phyloP scores from a whole-genome alignment of 2,113 vertebrate species.

The Petaurus breviceps region DNA sequence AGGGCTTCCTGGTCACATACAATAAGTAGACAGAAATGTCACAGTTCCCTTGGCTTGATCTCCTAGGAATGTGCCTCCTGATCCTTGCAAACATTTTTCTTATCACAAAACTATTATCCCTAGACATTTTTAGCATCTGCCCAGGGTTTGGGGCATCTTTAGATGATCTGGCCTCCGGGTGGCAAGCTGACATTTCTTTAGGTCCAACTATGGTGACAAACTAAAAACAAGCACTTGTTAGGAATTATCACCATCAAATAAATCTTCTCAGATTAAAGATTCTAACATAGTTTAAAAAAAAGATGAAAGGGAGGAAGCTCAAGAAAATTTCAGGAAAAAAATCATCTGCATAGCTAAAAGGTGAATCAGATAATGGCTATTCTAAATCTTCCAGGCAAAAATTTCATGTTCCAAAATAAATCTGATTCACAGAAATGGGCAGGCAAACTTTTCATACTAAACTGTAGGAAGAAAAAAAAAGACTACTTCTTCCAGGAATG shows the following conservation, averaged over 20 bases:
- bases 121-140: neutral
- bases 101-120: constrained; percentile 15
- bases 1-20: neutral
- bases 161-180: neutral
- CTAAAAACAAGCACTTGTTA: neutral
- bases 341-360: neutral
- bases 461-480: neutral
- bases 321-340: neutral
- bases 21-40: neutral
- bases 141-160: neutral
- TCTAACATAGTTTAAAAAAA: neutral
- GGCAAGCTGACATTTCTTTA: neutral
- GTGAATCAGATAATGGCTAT: neutral
- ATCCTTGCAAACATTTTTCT: neutral
- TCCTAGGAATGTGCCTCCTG: too few species aligned
- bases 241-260: constrained; percentile 19
- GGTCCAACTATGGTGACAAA: neutral
- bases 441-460: neutral
- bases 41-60: neutral
- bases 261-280: neutral
- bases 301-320: neutral
- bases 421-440: neutral
- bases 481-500: neutral
- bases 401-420: neutral
- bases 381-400: neutral